phyloP scores from a whole-genome alignment of 2,888 invertebrate species.

The Micropterix aruncella region DNA sequence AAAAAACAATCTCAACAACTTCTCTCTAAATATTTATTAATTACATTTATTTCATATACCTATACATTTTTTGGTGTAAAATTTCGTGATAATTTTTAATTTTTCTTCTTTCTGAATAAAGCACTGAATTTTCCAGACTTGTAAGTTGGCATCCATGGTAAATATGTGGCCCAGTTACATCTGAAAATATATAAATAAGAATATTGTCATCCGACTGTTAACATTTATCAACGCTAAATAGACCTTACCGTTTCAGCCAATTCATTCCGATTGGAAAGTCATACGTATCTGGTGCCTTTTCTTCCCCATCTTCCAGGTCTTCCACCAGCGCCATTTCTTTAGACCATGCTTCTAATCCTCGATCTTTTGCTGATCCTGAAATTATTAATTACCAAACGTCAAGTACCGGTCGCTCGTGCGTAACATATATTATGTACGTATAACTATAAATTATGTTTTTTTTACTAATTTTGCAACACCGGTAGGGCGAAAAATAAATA shows the following conservation, averaged over 20 bases:
- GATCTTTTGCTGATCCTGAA: conserved; percentile 55
- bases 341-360: conserved; percentile 63
- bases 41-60: no score
- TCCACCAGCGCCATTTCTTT: conserved; percentile 47
- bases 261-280: conserved; percentile 61
- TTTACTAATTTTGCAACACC: neutral
- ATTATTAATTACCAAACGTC: neutral
- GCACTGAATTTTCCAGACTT: conserved; percentile 31
- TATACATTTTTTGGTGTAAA: neutral
- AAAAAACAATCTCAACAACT: no score
- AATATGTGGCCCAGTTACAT: conserved; percentile 50
- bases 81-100: neutral
- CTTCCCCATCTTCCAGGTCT: conserved; percentile 23
- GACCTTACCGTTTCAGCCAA: conserved; percentile 37
- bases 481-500: neutral
- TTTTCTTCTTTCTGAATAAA: conserved; percentile 24
- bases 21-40: no score
- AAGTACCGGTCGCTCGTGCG: neutral
- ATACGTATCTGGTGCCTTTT: conserved; percentile 41
- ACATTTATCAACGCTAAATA: no score
- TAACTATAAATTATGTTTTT: conserved; percentile 1
- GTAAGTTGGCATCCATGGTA: conserved; percentile 62
- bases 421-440: neutral
- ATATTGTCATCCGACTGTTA: neutral
- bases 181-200: conserved; percentile 24